Base-by-base conservation (phyloP, 1,140 invertebrate genomes). In the Pectinophora gossypiella region DNA sequence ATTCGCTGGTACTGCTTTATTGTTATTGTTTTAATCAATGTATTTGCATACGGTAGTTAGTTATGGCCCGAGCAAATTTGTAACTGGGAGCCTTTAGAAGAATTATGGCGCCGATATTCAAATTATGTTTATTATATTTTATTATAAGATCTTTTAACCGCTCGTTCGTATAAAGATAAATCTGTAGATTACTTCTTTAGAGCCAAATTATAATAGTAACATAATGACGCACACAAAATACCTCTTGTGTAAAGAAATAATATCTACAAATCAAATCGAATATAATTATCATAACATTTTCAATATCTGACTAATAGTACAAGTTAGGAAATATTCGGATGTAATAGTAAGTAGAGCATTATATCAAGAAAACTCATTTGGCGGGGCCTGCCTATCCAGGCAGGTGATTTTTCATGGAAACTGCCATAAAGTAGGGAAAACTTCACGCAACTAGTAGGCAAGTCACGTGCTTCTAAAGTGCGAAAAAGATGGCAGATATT, bases 11-110 rank as follows among this genome's bases (percentile, higher is more conserved):
- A 40, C 62, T 72, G 65, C 56, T 79, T 81, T 81, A 78, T 81
- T 77, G 67, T 77, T 76, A 75, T 75, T 72, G 76, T 76, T 79
- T 75, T 76, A 75, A 77, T 77, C 74, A 73, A 76, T 48, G 49
- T 55, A 81, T 81, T 81, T 72, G 74, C 73, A 75, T 77, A 64
- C 53, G 54, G 60, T 59, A 40, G 36, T 40, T 40, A 40, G 36
- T 40, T 40, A 40, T 40, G 36, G 36, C n/a, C 36, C 36, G 36
- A 40, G 36, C n/a, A 15, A 40, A 40, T 40, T 40, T 40, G 36
- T 40, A 13, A 40, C 36, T 15, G 36, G 10, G 36, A 15, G 36
- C 36, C 36, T 18, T 40, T 40, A 40, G 1, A 40, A 40, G 36
- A 40, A 15, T 40, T 40, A 40, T 40, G 15, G 36, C 36, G 36